Evolutionary conservation across 2,797 vertebrate species (phyloP).

Genomic region (Furcifer pardalis): DNA sequence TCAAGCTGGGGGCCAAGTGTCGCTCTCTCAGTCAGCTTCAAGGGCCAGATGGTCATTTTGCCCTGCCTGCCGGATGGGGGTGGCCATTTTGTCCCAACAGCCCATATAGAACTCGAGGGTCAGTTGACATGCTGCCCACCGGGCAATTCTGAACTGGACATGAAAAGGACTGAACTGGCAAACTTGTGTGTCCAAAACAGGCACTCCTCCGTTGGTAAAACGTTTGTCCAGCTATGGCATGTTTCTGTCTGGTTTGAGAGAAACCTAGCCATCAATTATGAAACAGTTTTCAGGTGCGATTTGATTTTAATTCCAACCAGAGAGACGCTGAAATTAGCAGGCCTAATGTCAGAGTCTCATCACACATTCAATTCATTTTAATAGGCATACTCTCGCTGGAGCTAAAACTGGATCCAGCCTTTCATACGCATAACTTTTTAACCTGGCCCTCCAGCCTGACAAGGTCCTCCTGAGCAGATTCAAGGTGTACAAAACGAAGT

Average conservation of each 20-base stretch:
- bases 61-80: too few species aligned
- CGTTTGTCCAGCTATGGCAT: not conserved
- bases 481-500: not conserved
- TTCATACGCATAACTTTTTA: slow-evolving; percentile 38
- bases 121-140: too few species aligned
- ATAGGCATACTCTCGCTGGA: not conserved
- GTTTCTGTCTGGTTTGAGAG: not conserved
- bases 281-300: too few species aligned
- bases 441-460: not conserved
- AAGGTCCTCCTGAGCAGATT: not conserved
- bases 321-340: too few species aligned
- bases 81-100: too few species aligned
- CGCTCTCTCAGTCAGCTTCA: too few species aligned
- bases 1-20: too few species aligned
- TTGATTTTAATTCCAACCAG: too few species aligned
- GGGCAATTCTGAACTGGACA: not conserved
- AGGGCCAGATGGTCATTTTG: too few species aligned
- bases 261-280: not conserved
- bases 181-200: not conserved
- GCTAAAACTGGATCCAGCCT: too few species aligned
- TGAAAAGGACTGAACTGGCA: not conserved
- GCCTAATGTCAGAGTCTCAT: too few species aligned
- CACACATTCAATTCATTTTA: not conserved
- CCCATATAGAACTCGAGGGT: too few species aligned
- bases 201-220: not conserved